Base-by-base conservation (phyloP, 2,888 invertebrate genomes). In the Eupithecia centaureata region DNA sequence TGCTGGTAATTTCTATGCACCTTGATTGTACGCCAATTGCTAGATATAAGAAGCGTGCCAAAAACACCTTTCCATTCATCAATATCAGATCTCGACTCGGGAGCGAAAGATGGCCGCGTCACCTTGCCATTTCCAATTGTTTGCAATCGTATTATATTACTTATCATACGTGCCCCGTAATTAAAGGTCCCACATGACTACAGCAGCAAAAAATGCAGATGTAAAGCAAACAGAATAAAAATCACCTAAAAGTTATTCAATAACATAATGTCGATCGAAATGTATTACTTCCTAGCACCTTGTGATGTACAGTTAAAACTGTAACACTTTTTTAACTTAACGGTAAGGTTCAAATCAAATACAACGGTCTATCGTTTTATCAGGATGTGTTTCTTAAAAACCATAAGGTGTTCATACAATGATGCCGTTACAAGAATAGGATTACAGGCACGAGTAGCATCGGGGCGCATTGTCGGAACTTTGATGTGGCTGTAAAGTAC, bases 261-360 rank as follows among this genome's bases (percentile, higher is more conserved):
- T 93, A 93, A 92, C 92, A 89, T 91, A 91, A 92, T 89, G 90
- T 88, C 82, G 88, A 92, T 90, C 86, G 86, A 88, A 87, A 92
- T 89, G 85, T 91, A 92, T 93, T 89, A 89, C 92, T 93, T 93
- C 92, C 92, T 92, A 88, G 87, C 92, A 93, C 92, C 92, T 92
- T 92, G 85, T 81, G 80, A 79, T 77, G 86, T 91, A 92, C 92
- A 92, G 92, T 92, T 92, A 91, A 87, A 92, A 92, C 89, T 92
- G 91, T 93, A 92, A 88, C 92, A 92, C 74, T 78, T 81, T 83
- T 86, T 87, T 91, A 88, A 80, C 86, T 77, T 92, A 92, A 92
- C 92, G 92, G 92, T 81, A 77, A 82, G 82, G 79, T 89, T 84
- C 78, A 83, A 84, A 87, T 83, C 82, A 90, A 88, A 87, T 85